Evolutionary conservation across 2,888 invertebrate genomes (phyloP).

Genomic region (Parnassius mnemosyne): DNA sequence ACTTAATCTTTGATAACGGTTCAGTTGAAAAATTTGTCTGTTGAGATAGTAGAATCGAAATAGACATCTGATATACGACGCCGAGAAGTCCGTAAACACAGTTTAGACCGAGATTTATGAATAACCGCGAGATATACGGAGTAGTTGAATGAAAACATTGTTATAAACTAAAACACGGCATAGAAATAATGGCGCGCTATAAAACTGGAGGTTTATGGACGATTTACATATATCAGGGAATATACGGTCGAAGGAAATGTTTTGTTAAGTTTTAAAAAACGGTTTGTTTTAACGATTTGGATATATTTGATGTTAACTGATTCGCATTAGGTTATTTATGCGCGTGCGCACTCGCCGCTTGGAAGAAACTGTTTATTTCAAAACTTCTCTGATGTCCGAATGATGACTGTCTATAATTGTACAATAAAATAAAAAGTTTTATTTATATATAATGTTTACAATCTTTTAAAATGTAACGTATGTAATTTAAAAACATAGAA

Average conservation of each 20-base stretch:
- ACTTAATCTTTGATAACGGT: slow-evolving; percentile 9
- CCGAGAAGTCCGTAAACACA: slow-evolving; percentile 54
- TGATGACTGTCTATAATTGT: neutral
- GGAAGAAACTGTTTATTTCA: slow-evolving; percentile 14
- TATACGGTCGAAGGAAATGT: slow-evolving; percentile 41
- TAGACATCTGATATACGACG: slow-evolving; percentile 56
- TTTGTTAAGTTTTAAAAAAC: slow-evolving; percentile 37
- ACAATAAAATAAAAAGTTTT: slow-evolving; percentile 10
- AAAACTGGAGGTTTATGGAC: slow-evolving; percentile 46
- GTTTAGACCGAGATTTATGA: slow-evolving; percentile 62
- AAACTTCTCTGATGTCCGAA: slow-evolving; percentile 14
- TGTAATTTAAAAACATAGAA: slow-evolving; percentile 8
- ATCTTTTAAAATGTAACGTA: slow-evolving; percentile 1
- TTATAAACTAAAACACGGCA: slow-evolving; percentile 45
- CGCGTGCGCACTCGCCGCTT: slow-evolving; percentile 1
- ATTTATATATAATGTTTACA: slow-evolving; percentile 3
- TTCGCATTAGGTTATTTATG: slow-evolving; percentile 26
- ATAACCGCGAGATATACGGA: slow-evolving; percentile 50
- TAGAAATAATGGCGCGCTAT: slow-evolving; percentile 36
- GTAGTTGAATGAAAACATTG: slow-evolving; percentile 67
- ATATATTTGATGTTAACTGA: slow-evolving; percentile 31
- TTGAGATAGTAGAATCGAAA: slow-evolving; percentile 54
- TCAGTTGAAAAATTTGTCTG: slow-evolving; percentile 51
- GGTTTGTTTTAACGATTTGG: slow-evolving; percentile 36
- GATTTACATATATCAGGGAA: slow-evolving; percentile 35